Evolutionary conservation across 2,888 invertebrate species (phyloP).

Genomic region (Pyrrhosoma nymphula): DNA sequence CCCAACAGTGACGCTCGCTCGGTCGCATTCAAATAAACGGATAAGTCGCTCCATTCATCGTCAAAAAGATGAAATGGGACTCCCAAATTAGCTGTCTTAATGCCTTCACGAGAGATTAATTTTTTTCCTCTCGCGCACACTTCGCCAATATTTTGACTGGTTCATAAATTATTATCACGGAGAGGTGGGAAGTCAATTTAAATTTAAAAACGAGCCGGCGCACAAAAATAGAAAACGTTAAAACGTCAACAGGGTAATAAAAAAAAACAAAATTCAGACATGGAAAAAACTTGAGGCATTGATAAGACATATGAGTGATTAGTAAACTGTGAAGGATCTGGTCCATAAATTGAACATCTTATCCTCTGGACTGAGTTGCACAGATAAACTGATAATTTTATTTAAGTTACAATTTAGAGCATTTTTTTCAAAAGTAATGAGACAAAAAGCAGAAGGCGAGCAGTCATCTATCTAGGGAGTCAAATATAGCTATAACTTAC

Average conservation of each 20-base stretch:
- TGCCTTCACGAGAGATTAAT: neutral
- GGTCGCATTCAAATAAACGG: neutral
- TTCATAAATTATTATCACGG: neutral
- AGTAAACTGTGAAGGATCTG: too few species aligned
- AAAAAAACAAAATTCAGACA: neutral
- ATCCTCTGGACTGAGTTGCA: too few species aligned
- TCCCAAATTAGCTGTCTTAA: neutral
- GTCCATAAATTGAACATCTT: too few species aligned
- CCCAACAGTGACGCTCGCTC: neutral
- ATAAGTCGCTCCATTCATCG: neutral
- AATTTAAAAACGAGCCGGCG: neutral
- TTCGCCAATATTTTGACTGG: neutral
- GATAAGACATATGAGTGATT: too few species aligned
- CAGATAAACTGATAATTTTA: too few species aligned
- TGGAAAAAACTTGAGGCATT: neutral
- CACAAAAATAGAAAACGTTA: neutral
- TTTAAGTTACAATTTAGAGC: too few species aligned
- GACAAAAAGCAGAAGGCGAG: too few species aligned
- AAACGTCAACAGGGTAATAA: neutral
- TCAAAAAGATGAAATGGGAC: neutral
- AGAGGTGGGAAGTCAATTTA: neutral
- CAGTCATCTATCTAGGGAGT: too few species aligned
- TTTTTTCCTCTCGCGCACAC: neutral
- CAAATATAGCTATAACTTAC: too few species aligned
- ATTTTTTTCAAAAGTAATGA: too few species aligned